Evolutionary conservation across 2,797 vertebrate genomes (phyloP).

Genomic region (Sebastes taczanowskii): DNA sequence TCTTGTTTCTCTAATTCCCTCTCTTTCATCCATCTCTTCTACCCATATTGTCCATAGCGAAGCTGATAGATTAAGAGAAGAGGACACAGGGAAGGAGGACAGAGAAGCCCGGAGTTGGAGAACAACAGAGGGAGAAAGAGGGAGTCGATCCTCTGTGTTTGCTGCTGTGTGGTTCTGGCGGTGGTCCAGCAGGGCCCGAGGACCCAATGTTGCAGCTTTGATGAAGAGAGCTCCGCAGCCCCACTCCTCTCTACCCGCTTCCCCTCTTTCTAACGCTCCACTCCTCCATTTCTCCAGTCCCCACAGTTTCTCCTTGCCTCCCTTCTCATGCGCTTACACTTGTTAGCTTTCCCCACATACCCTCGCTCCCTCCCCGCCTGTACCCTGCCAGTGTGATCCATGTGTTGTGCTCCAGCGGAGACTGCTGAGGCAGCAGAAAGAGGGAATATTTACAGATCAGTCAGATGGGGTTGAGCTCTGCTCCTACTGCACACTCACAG

Average conservation of each 20-base stretch:
- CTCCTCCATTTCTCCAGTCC: slow-evolving; percentile 5
- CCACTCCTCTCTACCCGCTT: background rate
- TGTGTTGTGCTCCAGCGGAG: slow-evolving; percentile 55
- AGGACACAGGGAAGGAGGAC: background rate
- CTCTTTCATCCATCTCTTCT: background rate
- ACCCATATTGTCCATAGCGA: background rate
- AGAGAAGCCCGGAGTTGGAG: background rate
- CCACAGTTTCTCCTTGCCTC: slow-evolving; percentile 14
- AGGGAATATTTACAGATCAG: slow-evolving; percentile 84
- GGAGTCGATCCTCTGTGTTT: slow-evolving; percentile 19
- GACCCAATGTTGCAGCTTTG: slow-evolving; percentile 63
- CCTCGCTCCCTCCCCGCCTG: slow-evolving; percentile 21
- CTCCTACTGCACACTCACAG: slow-evolving; percentile 55
- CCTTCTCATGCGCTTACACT: slow-evolving; percentile 21
- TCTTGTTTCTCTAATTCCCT: background rate
- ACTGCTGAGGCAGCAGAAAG: slow-evolving; percentile 83
- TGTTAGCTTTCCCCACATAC: slow-evolving; percentile 29
- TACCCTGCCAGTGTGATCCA: slow-evolving; percentile 73
- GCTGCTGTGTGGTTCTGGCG: slow-evolving; percentile 60
- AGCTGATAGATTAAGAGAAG: slow-evolving; percentile 11
- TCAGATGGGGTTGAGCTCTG: slow-evolving; percentile 65
- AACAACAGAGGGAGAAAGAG: slow-evolving; percentile 16
- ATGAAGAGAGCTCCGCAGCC: slow-evolving; percentile 55
- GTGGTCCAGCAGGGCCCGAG: slow-evolving; percentile 50
- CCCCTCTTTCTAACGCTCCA: background rate